phyloP scores from a whole-genome alignment of 2,113 vertebrate genomes.

The Psilopsiagon aymara region DNA sequence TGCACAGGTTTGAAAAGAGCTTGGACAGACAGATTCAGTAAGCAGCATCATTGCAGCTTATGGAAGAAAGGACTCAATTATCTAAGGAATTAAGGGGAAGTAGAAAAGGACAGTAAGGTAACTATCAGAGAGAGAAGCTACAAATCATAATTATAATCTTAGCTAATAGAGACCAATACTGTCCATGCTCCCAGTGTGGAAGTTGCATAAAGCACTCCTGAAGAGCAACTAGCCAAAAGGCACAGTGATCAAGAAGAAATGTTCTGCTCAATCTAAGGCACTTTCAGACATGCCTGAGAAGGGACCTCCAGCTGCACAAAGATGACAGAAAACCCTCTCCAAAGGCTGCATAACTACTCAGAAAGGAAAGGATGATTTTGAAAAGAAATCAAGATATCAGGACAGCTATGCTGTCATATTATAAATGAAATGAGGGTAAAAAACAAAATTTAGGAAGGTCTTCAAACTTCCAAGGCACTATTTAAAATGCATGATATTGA shows the following conservation, averaged over 20 bases:
- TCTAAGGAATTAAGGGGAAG: neutral
- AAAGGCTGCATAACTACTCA: neutral
- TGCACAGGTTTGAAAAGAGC: neutral
- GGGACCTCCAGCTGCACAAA: neutral
- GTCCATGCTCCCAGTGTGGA: neutral
- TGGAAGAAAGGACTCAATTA: neutral
- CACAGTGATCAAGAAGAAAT: neutral
- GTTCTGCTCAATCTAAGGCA: neutral
- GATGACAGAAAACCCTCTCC: neutral
- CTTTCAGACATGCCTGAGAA: neutral
- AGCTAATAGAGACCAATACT: neutral
- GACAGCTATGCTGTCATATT: neutral
- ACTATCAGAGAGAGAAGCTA: neutral
- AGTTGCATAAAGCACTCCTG: neutral
- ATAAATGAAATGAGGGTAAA: neutral
- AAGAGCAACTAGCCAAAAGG: neutral
- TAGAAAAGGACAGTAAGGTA: neutral
- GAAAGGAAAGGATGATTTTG: neutral
- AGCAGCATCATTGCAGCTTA: neutral
- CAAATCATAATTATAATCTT: neutral
- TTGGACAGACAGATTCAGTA: neutral
- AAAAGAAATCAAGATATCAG: neutral
- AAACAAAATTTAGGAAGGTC: neutral
- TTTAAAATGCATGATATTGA: neutral
- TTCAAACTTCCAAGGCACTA: neutral